These are phyloP conservation scores for Mythimna albipuncta DNA, from an alignment of 2,888 invertebrate species.

Conservation along the genomic window DNA sequence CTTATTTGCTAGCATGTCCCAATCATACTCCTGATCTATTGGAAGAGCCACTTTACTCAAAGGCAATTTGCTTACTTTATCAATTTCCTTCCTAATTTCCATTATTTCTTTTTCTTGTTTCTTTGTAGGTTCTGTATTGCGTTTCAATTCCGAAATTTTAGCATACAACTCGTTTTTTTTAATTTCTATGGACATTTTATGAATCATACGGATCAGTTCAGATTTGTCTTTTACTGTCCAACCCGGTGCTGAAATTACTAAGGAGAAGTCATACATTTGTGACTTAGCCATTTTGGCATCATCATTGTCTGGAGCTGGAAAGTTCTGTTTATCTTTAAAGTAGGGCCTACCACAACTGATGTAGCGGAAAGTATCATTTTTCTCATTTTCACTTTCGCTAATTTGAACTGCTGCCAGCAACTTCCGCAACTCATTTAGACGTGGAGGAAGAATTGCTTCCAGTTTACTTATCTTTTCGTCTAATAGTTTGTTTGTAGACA, in stretches of 20 bases:
- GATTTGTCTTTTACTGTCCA: constrained; percentile 92
- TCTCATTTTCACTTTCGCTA: constrained; percentile 49
- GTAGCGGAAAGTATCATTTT: constrained; percentile 72
- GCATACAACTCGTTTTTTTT: constrained; percentile 68
- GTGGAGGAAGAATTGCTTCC: constrained; percentile 73
- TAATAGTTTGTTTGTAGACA: constrained; percentile 81
- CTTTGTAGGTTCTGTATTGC: constrained; percentile 51
- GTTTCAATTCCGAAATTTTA: constrained; percentile 70
- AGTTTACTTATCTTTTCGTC: constrained; percentile 78
- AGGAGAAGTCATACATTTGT: constrained; percentile 86
- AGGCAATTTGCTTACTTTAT: constrained; percentile 66
- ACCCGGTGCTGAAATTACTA: constrained; percentile 81
- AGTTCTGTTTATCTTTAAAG: constrained; percentile 91
- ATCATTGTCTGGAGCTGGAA: constrained; percentile 90
- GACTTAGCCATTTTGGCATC: constrained; percentile 88
- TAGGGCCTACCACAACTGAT: constrained; percentile 91
- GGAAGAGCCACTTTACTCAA: constrained; percentile 78
- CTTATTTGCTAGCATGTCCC: constrained; percentile 88
- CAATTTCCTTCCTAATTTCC: constrained; percentile 67
- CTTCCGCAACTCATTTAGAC: constrained; percentile 78
- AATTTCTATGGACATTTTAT: constrained; percentile 76
- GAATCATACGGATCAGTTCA: constrained; percentile 86
- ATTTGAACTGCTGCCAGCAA: constrained; percentile 71
- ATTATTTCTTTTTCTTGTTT: constrained; percentile 61
- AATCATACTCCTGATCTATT: constrained; percentile 89